Base-by-base conservation (phyloP, 2,113 vertebrate genomes). In the Athene cunicularia region DNA sequence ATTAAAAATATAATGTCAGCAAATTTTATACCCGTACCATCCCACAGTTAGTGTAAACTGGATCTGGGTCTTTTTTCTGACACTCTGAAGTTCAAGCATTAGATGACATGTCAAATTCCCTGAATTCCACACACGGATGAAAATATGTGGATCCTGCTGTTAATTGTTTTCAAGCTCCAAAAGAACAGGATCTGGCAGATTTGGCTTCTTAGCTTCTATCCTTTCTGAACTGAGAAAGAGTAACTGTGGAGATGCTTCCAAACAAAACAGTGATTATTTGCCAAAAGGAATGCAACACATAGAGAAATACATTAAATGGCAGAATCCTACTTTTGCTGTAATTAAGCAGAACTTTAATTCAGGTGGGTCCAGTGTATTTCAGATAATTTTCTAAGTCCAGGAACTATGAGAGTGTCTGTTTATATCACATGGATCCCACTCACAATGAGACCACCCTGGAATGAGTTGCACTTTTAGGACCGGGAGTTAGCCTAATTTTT, bases 1-100 rank as follows among this genome's bases (percentile, higher is more conserved):
- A 92, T 95, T 79, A 70, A 80, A 95, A 97, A 92, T 75, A 58
- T 73, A 97, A 94, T 68, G n/a, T 91, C 88, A 60, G 70, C 85
- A 96, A 87, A 93, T 93, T 88, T 67, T 77, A 92, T 95, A 94
- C 86, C 70, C 60, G 67, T 96, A 82, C 86, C 91, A 79, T 88
- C 67, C 50, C 88, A 92, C 81, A 82, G 92, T 91, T 95, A 73
- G 26, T 90, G 63, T 90, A 74, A 72, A 86, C 80, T 92, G 47
- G 17, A 33, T 73, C 67, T 76, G 39, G 4, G 14, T 76, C 84
- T 76, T 43, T 91, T 83, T 90, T 39, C 23, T 94, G 37, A 45
- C 39, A 30, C 21, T 66, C 50, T 60, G 33, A 76, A 80, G 19
- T 60, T 70, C 49, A 80, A 8, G 30, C 15, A 33, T 63, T 45